Evolutionary conservation across 1,140 invertebrate genomes (phyloP).

Genomic region (Cydia splendana): DNA sequence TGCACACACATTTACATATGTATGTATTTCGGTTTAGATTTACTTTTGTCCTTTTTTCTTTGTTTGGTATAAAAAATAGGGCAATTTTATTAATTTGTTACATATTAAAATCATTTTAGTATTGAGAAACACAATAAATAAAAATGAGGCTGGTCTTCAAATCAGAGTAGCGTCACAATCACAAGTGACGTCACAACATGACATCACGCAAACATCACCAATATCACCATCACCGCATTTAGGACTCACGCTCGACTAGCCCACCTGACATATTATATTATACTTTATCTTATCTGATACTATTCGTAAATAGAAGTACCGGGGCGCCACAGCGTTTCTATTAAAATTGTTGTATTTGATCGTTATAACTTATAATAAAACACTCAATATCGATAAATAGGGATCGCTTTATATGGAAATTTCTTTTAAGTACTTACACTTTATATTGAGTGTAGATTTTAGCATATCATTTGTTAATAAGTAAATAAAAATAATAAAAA

Average conservation of each 20-base stretch:
- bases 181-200: constrained; percentile 5
- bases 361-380: neutral
- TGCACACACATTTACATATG: too few species aligned
- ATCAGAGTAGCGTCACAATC: neutral
- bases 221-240: neutral
- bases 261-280: neutral
- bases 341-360: constrained; percentile 21
- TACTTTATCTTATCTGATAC: constrained; percentile 20
- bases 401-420: neutral
- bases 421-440: neutral
- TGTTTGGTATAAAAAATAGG: too few species aligned
- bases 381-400: neutral
- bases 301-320: constrained; percentile 22
- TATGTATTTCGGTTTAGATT: too few species aligned
- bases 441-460: neutral
- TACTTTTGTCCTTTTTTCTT: too few species aligned
- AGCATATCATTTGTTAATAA: too few species aligned
- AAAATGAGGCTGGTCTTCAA: too few species aligned
- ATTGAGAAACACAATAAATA: too few species aligned
- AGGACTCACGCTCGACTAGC: neutral
- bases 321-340: neutral
- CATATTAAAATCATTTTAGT: too few species aligned
- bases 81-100: too few species aligned
- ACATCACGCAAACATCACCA: constrained; percentile 5
- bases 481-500: too few species aligned